A percentile compares a stretch with the other conserved stretches of the same genome.
Conservation (phyloP, 2,797 vertebrate genomes). For the Simalia tracyae region DNA sequence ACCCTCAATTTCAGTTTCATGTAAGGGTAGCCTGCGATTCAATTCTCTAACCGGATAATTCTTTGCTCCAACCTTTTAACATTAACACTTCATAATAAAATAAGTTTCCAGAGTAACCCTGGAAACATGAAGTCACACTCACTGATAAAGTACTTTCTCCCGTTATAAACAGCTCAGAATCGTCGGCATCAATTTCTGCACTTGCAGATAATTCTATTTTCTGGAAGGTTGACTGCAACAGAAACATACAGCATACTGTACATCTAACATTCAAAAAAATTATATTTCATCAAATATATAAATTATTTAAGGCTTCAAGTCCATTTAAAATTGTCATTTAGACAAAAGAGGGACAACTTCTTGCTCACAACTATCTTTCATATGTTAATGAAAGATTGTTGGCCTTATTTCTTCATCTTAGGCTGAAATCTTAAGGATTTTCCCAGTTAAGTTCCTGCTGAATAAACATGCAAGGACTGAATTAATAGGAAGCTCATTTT, state of each 20-base stretch:
- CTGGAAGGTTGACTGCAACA: slow-evolving; percentile 82
- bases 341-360: neutral
- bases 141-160: slow-evolving; percentile 79
- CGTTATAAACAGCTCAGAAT: slow-evolving; percentile 81
- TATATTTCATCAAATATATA: neutral
- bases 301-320: neutral
- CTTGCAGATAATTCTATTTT: slow-evolving; percentile 75
- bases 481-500: neutral
- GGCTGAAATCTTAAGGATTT: neutral
- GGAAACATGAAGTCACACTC: slow-evolving; percentile 56
- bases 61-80: neutral
- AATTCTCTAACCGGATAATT: neutral
- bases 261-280: neutral
- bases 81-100: slow-evolving; percentile 19
- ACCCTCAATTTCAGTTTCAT: neutral
- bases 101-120: slow-evolving; percentile 17
- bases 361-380: neutral
- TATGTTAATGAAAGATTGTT: neutral
- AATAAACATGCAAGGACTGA: neutral
- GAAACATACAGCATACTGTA: slow-evolving; percentile 50
- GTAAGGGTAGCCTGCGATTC: neutral
- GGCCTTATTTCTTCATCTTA: neutral
- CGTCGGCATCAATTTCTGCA: slow-evolving; percentile 77
- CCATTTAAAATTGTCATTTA: neutral
- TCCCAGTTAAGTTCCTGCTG: no score